Percentiles rank a stretch among this genome's conserved stretches.
Conservation (phyloP, 2,113 vertebrate genomes). For the Perccottus glenii region DNA sequence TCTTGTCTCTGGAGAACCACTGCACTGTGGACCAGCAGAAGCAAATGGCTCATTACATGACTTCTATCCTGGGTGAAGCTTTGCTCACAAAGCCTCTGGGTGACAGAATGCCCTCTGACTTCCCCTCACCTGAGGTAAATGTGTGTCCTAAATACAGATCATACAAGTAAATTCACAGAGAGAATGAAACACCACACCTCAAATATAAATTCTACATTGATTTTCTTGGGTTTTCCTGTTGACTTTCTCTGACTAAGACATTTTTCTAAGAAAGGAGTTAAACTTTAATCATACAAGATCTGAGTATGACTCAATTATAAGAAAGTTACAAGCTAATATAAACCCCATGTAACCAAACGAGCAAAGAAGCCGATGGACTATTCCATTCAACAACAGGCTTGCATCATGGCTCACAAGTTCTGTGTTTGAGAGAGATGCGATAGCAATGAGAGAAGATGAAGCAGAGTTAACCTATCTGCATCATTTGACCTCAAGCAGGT, state of each 20-base stretch:
- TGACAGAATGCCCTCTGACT: conserved; percentile 70
- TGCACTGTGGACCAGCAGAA: conserved; percentile 90
- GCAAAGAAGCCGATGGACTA: neutral
- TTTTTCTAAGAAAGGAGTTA: conserved; percentile 17
- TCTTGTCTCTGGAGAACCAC: conserved; percentile 97
- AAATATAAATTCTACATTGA: conserved; percentile 11
- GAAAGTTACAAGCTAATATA: neutral
- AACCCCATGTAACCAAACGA: neutral
- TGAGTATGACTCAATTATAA: neutral
- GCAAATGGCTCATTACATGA: conserved; percentile 87
- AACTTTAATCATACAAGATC: neutral
- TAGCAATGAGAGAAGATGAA: too few relatives aligned
- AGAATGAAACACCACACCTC: conserved; percentile 12
- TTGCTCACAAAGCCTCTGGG: conserved; percentile 84
- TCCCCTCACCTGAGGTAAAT: conserved; percentile 92
- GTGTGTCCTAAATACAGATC: neutral
- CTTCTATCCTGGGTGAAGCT: conserved; percentile 83
- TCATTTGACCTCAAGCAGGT: too few relatives aligned
- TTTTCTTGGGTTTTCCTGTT: conserved; percentile 43
- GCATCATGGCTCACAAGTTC: too few relatives aligned
- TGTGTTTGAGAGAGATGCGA: too few relatives aligned
- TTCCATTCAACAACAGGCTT: too few relatives aligned
- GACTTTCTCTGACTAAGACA: conserved; percentile 16
- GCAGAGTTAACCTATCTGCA: too few relatives aligned
- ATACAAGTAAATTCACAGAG: neutral